These are phyloP conservation scores for Dolichomitus sp. DNA, from an alignment of 2,888 invertebrate genomes.

Conservation along the genomic window DNA sequence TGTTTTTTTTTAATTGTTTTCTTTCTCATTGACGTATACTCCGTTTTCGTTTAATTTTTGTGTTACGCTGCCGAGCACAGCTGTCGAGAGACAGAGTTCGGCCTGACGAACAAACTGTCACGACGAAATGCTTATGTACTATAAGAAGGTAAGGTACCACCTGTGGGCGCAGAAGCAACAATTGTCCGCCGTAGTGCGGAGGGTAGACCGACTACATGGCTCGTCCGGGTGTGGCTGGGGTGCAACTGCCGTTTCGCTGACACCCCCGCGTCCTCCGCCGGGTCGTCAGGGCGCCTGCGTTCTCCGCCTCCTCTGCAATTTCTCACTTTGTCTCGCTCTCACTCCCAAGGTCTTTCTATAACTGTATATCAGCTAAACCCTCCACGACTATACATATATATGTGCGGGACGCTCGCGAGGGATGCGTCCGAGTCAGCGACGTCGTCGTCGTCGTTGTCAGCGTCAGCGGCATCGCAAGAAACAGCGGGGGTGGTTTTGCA, in stretches of 20 bases:
- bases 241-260: slow-evolving; percentile 77
- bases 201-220: slow-evolving; percentile 86
- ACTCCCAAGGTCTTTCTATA: slow-evolving; percentile 68
- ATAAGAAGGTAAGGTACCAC: slow-evolving; percentile 82
- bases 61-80: neutral
- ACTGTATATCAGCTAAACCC: slow-evolving; percentile 44
- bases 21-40: neutral
- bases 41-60: neutral
- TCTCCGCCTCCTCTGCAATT: slow-evolving; percentile 41
- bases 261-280: slow-evolving; percentile 68
- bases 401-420: neutral
- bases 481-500: slow-evolving; percentile 44
- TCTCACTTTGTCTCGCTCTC: slow-evolving; percentile 42
- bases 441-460: slow-evolving; percentile 34
- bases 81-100: neutral
- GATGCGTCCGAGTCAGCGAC: slow-evolving; percentile 41
- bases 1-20: neutral
- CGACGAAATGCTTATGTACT: slow-evolving; percentile 50
- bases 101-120: slow-evolving; percentile 36
- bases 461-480: slow-evolving; percentile 31
- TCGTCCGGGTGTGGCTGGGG: slow-evolving; percentile 86
- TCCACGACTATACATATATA: slow-evolving; percentile 57
- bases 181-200: slow-evolving; percentile 86
- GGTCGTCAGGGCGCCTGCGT: slow-evolving; percentile 69
- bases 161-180: slow-evolving; percentile 86